Evolutionary conservation across 2,113 vertebrate species (phyloP).

Genomic region (Sebastes fasciatus): DNA sequence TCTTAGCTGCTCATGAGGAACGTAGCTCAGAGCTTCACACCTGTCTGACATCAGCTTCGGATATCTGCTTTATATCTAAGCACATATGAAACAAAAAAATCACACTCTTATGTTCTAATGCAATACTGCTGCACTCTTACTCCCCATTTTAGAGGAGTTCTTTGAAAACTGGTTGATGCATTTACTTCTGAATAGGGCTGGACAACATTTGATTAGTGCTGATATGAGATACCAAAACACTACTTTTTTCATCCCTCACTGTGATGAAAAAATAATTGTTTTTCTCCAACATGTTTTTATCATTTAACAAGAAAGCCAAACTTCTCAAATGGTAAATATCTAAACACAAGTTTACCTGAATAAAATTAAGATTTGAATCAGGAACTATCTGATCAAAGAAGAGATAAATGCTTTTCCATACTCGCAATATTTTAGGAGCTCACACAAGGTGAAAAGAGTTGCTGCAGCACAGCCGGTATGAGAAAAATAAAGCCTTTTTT

Average conservation of each 20-base stretch:
- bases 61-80: slow-evolving; percentile 22
- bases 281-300: background rate
- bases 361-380: background rate
- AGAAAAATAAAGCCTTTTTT: no score
- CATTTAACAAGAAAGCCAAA: background rate
- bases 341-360: background rate
- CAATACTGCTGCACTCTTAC: background rate
- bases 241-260: background rate
- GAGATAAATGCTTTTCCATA: no score
- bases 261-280: background rate
- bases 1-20: slow-evolving; percentile 25
- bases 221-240: background rate
- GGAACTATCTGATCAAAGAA: background rate
- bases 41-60: background rate
- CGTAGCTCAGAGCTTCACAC: slow-evolving; percentile 1
- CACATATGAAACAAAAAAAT: background rate
- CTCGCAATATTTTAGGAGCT: no score
- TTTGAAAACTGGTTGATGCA: background rate
- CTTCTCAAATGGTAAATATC: background rate
- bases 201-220: background rate
- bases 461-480: no score
- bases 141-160: background rate
- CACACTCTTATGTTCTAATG: background rate
- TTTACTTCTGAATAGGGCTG: background rate
- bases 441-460: no score